Evolutionary conservation across 2,113 vertebrate species (phyloP), one percentile per base, ranked within the genome.

Genomic region (Ciconia stormi): DNA sequence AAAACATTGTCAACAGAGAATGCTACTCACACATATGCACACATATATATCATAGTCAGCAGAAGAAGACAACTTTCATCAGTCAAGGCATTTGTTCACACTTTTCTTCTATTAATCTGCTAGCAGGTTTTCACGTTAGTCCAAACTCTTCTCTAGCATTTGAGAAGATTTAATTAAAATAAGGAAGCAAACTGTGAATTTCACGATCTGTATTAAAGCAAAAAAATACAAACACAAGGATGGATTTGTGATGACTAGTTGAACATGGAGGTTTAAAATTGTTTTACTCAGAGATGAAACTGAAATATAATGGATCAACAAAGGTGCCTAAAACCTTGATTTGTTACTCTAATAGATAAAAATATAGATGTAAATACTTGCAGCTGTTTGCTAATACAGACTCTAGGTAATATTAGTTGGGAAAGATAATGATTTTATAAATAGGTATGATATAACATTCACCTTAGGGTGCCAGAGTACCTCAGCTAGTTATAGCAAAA

Each of bases 21-120:
- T 0, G 1, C 29, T 88, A 18, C 44, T 83, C n/a, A 73, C 32
- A 44, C 25, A 40, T 29, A 70, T 36, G 47, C 56, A 71, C n/a
- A 22, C 11, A 66, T 70, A 62, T 9, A 21, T 38, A 52, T 73
- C 84, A 93, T 2, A 82, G 26, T 61, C 73, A 74, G 52, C 32
- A 82, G 49, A 63, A 91, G 58, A 76, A 29, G 53, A 85, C 1
- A 6, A 87, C 67, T 88, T 88, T 50, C 32, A 69, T 88, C 65
- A 90, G 29, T 80, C 46, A 77, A 92, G 62, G 25, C 34, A 90
- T 80, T 95, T 77, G 36, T 90, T 95, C 87, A 80, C 78, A 73
- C 14, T 94, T 93, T 91, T 49, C 58, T 90, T 46, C 74, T 80
- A 80, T 90, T 96, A 94, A 91, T 79, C 44, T 91, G 38, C 23